phyloP scores from a whole-genome alignment of 2,113 vertebrate genomes.

The Nematolebias whitei region DNA sequence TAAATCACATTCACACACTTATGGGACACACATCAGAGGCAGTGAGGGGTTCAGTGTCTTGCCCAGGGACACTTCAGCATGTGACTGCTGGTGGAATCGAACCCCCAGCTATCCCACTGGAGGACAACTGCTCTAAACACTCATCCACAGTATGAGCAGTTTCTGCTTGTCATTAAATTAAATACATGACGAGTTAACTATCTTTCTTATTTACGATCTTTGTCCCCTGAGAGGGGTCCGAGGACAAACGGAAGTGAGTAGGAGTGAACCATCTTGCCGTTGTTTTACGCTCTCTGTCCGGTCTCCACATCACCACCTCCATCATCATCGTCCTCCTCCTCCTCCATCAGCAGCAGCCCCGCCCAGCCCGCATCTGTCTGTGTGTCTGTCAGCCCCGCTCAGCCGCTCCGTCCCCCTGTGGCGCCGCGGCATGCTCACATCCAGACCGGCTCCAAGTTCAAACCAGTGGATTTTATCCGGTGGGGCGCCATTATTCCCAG shows the following conservation, averaged over 20 bases:
- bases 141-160: not conserved
- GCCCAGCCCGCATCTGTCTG: constrained; percentile 44
- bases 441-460: constrained; percentile 13
- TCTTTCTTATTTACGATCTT: constrained; percentile 25
- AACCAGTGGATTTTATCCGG: constrained; percentile 24
- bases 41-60: too few species aligned
- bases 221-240: too few species aligned
- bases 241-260: constrained; percentile 27
- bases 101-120: too few species aligned
- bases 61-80: too few species aligned
- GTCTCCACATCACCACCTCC: constrained; percentile 38
- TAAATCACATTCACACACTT: too few species aligned
- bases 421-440: constrained; percentile 55
- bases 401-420: constrained; percentile 5
- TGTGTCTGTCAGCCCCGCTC: constrained; percentile 10
- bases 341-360: constrained; percentile 46
- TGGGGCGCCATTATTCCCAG: not conserved
- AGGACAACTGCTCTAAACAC: too few species aligned
- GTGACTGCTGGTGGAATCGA: too few species aligned
- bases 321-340: constrained; percentile 5
- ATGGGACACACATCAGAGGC: too few species aligned
- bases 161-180: not conserved
- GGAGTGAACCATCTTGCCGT: constrained; percentile 23
- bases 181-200: too few species aligned
- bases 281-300: constrained; percentile 9